Base-by-base conservation (phyloP, 2,888 invertebrate species). In the Argyresthia albistria region DNA sequence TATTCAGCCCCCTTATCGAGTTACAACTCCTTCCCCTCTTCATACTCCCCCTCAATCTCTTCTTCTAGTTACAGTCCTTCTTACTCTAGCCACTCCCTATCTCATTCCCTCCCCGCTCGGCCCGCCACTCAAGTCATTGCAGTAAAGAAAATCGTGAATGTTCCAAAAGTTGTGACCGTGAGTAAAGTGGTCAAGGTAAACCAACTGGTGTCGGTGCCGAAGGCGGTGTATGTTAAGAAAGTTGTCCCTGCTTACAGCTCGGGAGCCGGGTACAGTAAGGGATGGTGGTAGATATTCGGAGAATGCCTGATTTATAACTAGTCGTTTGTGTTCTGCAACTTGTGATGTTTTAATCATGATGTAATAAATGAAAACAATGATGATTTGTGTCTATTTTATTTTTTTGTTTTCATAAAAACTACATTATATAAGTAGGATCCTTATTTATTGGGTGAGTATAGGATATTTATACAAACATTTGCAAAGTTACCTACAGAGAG, bases 211-310 rank as follows among this genome's bases (percentile, higher is more conserved):
- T 65, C 69, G 51, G 70, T 70, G 55, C 74, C 70, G 12, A 69
- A 71, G 61, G 73, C 73, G 56, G 68, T 76, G 59, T 66, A 76
- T 53, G 74, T 76, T 53, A 79, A 78, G 61, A 63, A 66, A 57
- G 67, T 75, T 51, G 69, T 71, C 58, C 61, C 62, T 55, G 66
- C 66, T 42, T 61, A 65, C 52, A 67, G 66, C 57, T 60, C 65
- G 49, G 67, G 75, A 54, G 66, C 67, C 6, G 63, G 61, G 16
- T 55, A 60, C 39, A 12, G 46, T 48, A 54, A 66, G 39, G 72
- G 70, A 59, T 76, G 69, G 78, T 79, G 73, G 76, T 79, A 64
- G 73, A 45, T 9, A 3, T 14, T 39, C 8, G 39, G 10, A 11
- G 39, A 9, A 8, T 11, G 39, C 39, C 39, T 39, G 9, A 39